Conservation (phyloP, 2,797 vertebrate species). For the Gymnodraco acuticeps region DNA sequence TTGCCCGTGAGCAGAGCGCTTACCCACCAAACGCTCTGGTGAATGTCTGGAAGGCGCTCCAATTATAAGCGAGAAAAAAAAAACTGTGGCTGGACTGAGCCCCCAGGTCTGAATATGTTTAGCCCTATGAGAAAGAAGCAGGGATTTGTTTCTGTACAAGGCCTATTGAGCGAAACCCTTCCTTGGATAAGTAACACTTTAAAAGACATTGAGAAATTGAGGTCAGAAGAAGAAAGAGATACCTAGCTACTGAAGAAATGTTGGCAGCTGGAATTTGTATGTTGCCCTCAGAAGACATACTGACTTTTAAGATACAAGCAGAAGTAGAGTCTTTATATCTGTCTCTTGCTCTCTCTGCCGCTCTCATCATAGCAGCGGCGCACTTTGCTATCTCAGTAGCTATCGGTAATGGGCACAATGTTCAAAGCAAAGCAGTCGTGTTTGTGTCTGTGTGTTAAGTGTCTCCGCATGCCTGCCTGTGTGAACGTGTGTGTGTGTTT, state of each 20-base stretch:
- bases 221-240: slow-evolving; percentile 53
- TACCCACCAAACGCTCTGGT: slow-evolving; percentile 33
- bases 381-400: slow-evolving; percentile 71
- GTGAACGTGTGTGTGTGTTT: slow-evolving; percentile 48
- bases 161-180: slow-evolving; percentile 42
- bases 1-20: slow-evolving; percentile 49
- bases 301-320: slow-evolving; percentile 49
- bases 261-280: slow-evolving; percentile 49
- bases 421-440: slow-evolving; percentile 66
- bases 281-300: slow-evolving; percentile 51
- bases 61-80: slow-evolving; percentile 51
- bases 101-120: slow-evolving; percentile 64
- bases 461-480: slow-evolving; percentile 43
- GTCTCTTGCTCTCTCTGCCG: slow-evolving; percentile 53
- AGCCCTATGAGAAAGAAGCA: slow-evolving; percentile 34
- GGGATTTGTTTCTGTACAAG: slow-evolving; percentile 41
- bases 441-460: slow-evolving; percentile 66
- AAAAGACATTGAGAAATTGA: slow-evolving; percentile 54
- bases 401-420: slow-evolving; percentile 68
- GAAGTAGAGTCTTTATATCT: slow-evolving; percentile 59
- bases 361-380: slow-evolving; percentile 51
- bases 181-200: slow-evolving; percentile 47
- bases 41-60: slow-evolving; percentile 33
- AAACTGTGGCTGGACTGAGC: slow-evolving; percentile 34
- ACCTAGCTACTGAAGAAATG: slow-evolving; percentile 46